Evolutionary conservation across 2,797 vertebrate genomes (phyloP).

Genomic region (Malacoctenus gilli): DNA sequence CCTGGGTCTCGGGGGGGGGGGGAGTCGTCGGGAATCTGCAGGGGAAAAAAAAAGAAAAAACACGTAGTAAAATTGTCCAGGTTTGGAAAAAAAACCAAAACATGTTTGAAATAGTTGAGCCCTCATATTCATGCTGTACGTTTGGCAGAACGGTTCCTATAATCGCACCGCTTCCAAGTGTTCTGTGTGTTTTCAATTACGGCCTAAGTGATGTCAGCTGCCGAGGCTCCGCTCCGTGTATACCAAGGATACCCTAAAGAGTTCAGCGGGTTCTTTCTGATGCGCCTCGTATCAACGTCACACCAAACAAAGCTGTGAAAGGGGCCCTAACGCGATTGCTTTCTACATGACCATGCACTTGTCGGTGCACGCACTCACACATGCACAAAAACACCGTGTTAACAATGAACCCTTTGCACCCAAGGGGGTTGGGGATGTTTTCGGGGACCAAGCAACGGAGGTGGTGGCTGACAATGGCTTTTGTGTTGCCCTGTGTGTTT

Average conservation of each 20-base stretch:
- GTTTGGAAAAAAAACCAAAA: slow-evolving; percentile 16
- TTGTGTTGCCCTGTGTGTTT: slow-evolving; percentile 64
- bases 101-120: slow-evolving; percentile 35
- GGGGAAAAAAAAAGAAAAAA: too few relatives aligned
- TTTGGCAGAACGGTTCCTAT: slow-evolving; percentile 39
- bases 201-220: slow-evolving; percentile 67
- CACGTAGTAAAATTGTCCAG: slow-evolving; percentile 15
- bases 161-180: slow-evolving; percentile 39
- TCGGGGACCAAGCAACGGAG: slow-evolving; percentile 62
- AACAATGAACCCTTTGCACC: slow-evolving; percentile 76
- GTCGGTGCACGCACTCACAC: slow-evolving; percentile 29
- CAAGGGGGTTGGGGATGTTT: slow-evolving; percentile 70
- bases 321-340: slow-evolving; percentile 59
- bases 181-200: slow-evolving; percentile 65
- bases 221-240: slow-evolving; percentile 37
- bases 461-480: slow-evolving; percentile 73
- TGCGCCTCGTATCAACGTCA: slow-evolving; percentile 59
- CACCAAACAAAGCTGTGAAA: slow-evolving; percentile 73
- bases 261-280: slow-evolving; percentile 72
- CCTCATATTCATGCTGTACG: slow-evolving; percentile 42
- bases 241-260: slow-evolving; percentile 57
- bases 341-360: slow-evolving; percentile 66
- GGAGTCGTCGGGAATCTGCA: too few relatives aligned
- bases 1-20: too few relatives aligned
- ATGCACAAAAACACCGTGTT: slow-evolving; percentile 51